Evolutionary conservation across 2,888 invertebrate species (phyloP), one percentile per base, ranked within the genome.

Genomic region (Nymphalis c-album): DNA sequence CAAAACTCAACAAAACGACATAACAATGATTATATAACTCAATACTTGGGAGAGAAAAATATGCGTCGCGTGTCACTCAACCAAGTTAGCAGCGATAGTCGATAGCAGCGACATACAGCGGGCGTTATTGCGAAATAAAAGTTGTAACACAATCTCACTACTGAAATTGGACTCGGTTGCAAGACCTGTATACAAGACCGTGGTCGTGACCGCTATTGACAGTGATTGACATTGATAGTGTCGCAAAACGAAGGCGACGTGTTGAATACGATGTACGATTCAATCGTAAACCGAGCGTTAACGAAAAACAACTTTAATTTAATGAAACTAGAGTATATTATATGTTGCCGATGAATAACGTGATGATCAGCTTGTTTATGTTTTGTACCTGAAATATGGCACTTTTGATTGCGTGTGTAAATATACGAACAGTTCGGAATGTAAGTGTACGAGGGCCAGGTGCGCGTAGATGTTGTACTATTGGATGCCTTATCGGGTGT

Each of bases 401-500:
- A 79, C 76, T 76, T 71, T 71, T 60, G 73, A 75, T 73, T 75
- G 77, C 73, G 69, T 64, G 70, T 76, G 75, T 76, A 76, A 74
- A 74, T 74, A 76, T 67, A 63, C 59, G 55, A 68, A 63, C 67
- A 58, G 70, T 70, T 59, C 51, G 31, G 17, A 48, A 26, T 53
- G 46, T 70, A 68, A 59, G 60, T 64, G 17, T 26, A 40, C 13
- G 40, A 40, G 10, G 40, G 40, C 40, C 40, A 13, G 40, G 8
- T 40, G 57, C 48, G 66, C 48, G 55, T 53, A 40, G n/a, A 57
- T 61, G 53, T 53, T 61, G 53, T 53, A 53, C 26, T 53, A 20
- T 50, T 16, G 20, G 81, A 82, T 87, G 88, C 88, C 88, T 88
- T 88, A 87, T n/a, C 77, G 73, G 79, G 82, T 80, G 17, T 17